Evolutionary conservation across 2,888 invertebrate genomes (phyloP), one percentile per base, ranked within the genome.

Genomic region (Sphecodes monilicornis): DNA sequence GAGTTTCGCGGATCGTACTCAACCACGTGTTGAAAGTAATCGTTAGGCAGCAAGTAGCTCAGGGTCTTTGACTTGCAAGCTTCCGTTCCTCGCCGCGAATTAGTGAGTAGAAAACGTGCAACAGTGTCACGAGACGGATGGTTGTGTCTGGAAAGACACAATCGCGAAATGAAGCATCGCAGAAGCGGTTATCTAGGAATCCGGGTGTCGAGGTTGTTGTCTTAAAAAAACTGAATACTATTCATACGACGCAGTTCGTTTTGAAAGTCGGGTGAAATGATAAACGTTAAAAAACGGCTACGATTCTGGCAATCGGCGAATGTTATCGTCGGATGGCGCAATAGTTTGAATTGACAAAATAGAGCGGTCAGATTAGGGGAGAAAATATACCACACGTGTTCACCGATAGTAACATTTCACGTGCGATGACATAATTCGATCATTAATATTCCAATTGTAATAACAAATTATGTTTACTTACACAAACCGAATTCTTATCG

Each of bases 21-120:
- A 50, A 11, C 76, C 82, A 82, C 72, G 68, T 74, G 87, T 32
- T 71, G 66, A 69, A 70, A 60, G 39, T 36, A 26, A 71, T 36
- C 26, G 87, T 80, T 81, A 60, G 82, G 75, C 76, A 71, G 64
- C 43, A 26, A 32, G 60, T 32, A 68, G 43, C 54, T 41, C 57
- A 79, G 54, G 89, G 88, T 81, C 87, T 89, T 90, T 89, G 90
- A 90, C 88, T 86, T 80, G 75, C 72, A 36, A 46, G 66, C 60
- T 77, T 29, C 54, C 64, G 71, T 76, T 76, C 64, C 43, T 68
- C 54, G 36, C 26, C 22, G 16, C 26, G 60, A 84, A 81, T 72
- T 70, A 79, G 41, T 13, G 36, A 41, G 11, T 54, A n/a, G 13
- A 41, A 80, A 71, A 64, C 70, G 57, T 71, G 39, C n/a, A 22